Percentiles rank a stretch among this genome's conserved stretches.
Conservation (phyloP, 2,888 invertebrate species). For the Aphidoletes aphidimyza region DNA sequence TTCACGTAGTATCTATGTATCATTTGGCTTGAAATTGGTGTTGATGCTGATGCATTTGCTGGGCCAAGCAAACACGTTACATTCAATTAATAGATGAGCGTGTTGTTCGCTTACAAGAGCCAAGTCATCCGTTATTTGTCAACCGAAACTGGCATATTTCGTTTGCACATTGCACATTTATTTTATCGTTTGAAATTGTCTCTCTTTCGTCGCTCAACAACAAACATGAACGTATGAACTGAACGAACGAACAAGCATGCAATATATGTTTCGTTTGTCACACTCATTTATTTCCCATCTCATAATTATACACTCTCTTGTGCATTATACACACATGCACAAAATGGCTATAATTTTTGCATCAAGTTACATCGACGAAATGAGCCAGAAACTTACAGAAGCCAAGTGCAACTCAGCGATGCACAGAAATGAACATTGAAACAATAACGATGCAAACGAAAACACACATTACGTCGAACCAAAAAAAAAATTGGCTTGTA, state of each 20-base stretch:
- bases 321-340: too few species aligned
- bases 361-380: conserved; percentile 35
- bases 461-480: not conserved
- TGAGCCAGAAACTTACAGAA: conserved; percentile 15
- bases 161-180: conserved; percentile 32
- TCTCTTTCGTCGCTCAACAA: not conserved
- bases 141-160: conserved; percentile 44
- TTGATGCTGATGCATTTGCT: conserved; percentile 3
- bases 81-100: conserved; percentile 36
- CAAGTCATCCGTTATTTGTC: conserved; percentile 49
- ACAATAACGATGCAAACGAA: too few species aligned
- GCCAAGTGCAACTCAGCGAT: not conserved
- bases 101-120: not conserved
- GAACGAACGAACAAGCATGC: not conserved
- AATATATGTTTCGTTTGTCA: not conserved
- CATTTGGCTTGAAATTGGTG: not conserved
- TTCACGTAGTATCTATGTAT: not conserved
- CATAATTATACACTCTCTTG: not conserved
- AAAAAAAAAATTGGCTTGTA: not conserved
- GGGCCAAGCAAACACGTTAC: not conserved
- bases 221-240: not conserved
- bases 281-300: conserved; percentile 41
- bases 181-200: too few species aligned
- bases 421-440: too few species aligned
- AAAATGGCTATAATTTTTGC: not conserved